Percentiles rank a stretch among this genome's conserved stretches.
These are phyloP conservation scores for Nematolebias whitei DNA, from an alignment of 2,113 vertebrate species.

Conservation along the genomic window DNA sequence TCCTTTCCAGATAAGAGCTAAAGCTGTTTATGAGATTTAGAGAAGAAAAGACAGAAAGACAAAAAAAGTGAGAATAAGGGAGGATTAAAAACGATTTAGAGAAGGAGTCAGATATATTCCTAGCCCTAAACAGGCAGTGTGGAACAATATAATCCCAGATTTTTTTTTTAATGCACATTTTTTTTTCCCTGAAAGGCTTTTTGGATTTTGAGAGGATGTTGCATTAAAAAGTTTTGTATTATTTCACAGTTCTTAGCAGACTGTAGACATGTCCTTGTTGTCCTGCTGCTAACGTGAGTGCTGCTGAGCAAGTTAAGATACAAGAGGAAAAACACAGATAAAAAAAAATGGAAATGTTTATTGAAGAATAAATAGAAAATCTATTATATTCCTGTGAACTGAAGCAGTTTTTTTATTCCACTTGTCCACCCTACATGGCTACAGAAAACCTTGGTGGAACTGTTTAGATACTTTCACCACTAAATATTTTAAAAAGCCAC, in stretches of 20 bases:
- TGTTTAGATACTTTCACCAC: constrained; percentile 19
- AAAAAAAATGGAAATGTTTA: neutral
- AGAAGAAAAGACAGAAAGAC: constrained; percentile 32
- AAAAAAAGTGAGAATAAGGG: constrained; percentile 51
- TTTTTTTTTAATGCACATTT: constrained; percentile 59
- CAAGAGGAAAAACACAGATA: neutral
- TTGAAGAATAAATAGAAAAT: neutral
- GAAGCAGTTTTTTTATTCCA: neutral
- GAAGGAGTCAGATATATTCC: constrained; percentile 54
- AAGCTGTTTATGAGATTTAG: constrained; percentile 73
- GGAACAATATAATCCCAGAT: constrained; percentile 78
- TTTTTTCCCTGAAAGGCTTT: constrained; percentile 71
- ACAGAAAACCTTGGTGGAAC: neutral
- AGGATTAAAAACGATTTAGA: constrained; percentile 65
- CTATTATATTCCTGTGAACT: neutral
- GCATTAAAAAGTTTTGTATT: constrained; percentile 45
- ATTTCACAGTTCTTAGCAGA: constrained; percentile 54
- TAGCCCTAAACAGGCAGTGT: constrained; percentile 54
- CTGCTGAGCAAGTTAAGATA: constrained; percentile 25
- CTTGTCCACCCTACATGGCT: neutral
- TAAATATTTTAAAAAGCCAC: constrained; percentile 66
- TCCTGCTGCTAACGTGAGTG: constrained; percentile 50
- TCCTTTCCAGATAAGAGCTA: constrained; percentile 67
- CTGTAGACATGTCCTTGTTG: constrained; percentile 46
- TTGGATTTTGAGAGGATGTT: constrained; percentile 66